Percentiles rank a stretch among this genome's conserved stretches.
phyloP scores from a whole-genome alignment of 2,113 vertebrate genomes.

The Hydropotes inermis region DNA sequence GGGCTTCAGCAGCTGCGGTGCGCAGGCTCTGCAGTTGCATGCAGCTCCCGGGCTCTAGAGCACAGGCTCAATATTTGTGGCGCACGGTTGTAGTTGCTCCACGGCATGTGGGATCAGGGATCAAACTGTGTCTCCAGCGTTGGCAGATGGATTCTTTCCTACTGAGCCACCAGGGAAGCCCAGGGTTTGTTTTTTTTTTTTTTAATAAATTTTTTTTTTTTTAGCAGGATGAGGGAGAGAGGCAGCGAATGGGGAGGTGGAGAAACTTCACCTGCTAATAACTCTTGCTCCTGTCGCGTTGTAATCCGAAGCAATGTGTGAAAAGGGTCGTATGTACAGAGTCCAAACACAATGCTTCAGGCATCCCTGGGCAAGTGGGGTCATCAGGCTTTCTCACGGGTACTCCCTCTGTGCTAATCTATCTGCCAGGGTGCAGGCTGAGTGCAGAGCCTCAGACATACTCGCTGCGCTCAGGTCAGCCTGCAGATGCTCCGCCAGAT shows the following conservation, averaged over 20 bases:
- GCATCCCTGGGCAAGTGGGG: not conserved
- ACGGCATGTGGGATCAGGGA: not conserved
- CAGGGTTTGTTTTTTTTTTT: not conserved
- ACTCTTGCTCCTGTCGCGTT: not conserved
- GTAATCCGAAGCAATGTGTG: not conserved
- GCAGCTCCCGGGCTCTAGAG: not conserved
- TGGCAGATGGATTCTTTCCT: not conserved
- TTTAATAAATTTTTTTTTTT: not conserved
- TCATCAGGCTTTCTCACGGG: not conserved
- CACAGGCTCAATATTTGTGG: not conserved
- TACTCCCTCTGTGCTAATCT: not conserved
- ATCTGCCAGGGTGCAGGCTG: not conserved
- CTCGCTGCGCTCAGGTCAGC: not conserved
- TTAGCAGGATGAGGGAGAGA: not conserved
- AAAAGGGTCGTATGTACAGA: not conserved
- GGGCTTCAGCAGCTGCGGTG: not conserved
- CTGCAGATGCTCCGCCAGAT: constrained; percentile 26
- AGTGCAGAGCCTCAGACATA: not conserved
- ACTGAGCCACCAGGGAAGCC: not conserved
- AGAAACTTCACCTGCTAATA: not conserved
- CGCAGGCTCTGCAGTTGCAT: not conserved
- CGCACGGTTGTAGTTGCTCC: not conserved
- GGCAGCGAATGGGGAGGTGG: not conserved
- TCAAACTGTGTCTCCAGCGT: not conserved
- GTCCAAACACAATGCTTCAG: rapidly evolving